Evolutionary conservation across 2,888 invertebrate species (phyloP), one percentile per base, ranked within the genome.

Genomic region (Agrotis segetum): DNA sequence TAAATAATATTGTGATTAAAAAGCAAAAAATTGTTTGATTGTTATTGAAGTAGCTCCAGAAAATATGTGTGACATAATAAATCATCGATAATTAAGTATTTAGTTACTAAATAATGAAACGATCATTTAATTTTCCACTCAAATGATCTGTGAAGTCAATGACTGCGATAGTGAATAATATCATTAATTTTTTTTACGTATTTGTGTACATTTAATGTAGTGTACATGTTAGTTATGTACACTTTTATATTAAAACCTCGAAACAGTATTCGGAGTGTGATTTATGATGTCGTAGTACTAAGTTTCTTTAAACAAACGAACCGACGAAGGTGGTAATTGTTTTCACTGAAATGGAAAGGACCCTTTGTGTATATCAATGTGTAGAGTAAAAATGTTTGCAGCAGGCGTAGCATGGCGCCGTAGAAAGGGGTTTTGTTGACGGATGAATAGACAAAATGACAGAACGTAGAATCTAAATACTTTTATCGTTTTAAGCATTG

Each of bases 311-410:
- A 19, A 2, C 17, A 24, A 13, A 67, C 52, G 3, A n/a, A 53
- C 40, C 40, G 17, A 55, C 3, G 2, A 21, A 62, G 21, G 52
- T 70, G 58, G 4, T 74, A 69, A 74, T 69, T 62, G n/a, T 24
- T 77, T 77, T 77, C 52, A 58, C 29, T 59, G n/a, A 13, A 68
- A 76, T 17, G 6, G 50, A 69, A 74, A 76, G 29, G 52, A n/a
- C 16, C 50, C 9, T 74, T 77, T 74, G 52, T 24, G 29, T 49
- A 3, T 2, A 34, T 34, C 6, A 34, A 7, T 40, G 2, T 49
- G 29, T 14, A 24, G 24, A 24, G 24, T 24, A 14, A 29, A n/a
- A 16, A 19, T 49, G 14, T 17, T n/a, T 11, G 21, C 24, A 29
- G 2, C 24, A 29, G 24, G 24, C 24, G 24, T 29, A 29, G 24